Evolutionary conservation across 2,113 vertebrate genomes (phyloP).

Genomic region (Malurus elegans): DNA sequence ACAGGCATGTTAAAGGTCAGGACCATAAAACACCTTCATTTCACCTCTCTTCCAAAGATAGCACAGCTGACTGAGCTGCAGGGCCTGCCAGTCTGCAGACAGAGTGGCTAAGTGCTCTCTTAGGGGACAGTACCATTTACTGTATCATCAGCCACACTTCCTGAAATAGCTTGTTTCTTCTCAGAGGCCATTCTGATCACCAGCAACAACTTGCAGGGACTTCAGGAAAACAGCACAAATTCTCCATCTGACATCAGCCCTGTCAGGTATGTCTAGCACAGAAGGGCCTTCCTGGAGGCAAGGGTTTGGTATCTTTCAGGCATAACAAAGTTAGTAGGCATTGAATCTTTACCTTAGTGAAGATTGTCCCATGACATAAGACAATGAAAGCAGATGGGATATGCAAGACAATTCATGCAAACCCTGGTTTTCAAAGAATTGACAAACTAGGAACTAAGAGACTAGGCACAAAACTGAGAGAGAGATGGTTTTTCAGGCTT

Average conservation of each 20-base stretch:
- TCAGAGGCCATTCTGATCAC: background rate
- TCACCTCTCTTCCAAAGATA: conserved; percentile 31
- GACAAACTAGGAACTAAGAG: background rate
- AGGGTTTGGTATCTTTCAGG: background rate
- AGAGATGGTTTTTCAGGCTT: background rate
- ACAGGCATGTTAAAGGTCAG: background rate
- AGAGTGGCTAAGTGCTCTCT: conserved; percentile 8
- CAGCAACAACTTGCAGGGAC: background rate
- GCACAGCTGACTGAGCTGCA: background rate
- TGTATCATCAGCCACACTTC: background rate
- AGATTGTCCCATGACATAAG: background rate
- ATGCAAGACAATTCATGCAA: background rate
- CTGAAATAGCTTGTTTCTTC: conserved; percentile 8
- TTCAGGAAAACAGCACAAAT: background rate
- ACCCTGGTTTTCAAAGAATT: background rate
- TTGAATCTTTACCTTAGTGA: background rate
- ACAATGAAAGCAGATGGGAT: background rate
- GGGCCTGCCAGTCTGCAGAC: background rate
- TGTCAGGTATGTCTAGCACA: background rate
- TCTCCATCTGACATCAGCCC: background rate
- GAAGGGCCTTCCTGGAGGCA: background rate
- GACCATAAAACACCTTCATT: conserved; percentile 8
- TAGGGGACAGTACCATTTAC: background rate
- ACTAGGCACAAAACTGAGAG: background rate
- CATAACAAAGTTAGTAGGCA: background rate